Evolutionary conservation across 2,888 invertebrate species (phyloP).

Genomic region (Catocala fraxini): DNA sequence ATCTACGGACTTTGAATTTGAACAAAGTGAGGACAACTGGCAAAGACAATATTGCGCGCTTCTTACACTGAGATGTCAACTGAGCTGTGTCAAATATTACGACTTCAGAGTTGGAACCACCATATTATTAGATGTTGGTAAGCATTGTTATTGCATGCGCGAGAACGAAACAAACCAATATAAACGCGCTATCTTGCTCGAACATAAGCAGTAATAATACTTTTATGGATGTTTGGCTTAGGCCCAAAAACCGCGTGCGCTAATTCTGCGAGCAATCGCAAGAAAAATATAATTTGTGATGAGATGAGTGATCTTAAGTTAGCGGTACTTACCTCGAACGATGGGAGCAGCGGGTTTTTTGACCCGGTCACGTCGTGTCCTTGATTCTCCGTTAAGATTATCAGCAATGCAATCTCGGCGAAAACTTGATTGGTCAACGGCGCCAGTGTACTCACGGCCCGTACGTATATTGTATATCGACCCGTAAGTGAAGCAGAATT

Average conservation of each 20-base stretch:
- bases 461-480: neutral
- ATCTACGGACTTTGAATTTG: neutral
- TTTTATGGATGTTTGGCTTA: too few species aligned
- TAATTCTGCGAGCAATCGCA: neutral
- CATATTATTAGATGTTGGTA: too few species aligned
- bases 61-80: too few species aligned
- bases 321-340: constrained; percentile 65
- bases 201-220: too few species aligned
- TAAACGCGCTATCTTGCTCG: too few species aligned
- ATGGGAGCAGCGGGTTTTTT: constrained; percentile 55
- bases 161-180: too few species aligned
- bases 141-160: too few species aligned
- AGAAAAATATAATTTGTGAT: constrained; percentile 57
- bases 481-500: too few species aligned
- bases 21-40: neutral
- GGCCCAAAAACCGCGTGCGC: too few species aligned
- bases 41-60: too few species aligned
- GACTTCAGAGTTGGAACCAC: too few species aligned
- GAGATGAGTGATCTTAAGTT: constrained; percentile 63
- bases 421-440: constrained; percentile 32
- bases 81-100: too few species aligned
- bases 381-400: constrained; percentile 57
- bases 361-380: constrained; percentile 65
- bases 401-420: constrained; percentile 38
- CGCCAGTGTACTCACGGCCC: constrained; percentile 10